Evolutionary conservation across 2,113 vertebrate genomes (phyloP).

Genomic region (Rhea americana): DNA sequence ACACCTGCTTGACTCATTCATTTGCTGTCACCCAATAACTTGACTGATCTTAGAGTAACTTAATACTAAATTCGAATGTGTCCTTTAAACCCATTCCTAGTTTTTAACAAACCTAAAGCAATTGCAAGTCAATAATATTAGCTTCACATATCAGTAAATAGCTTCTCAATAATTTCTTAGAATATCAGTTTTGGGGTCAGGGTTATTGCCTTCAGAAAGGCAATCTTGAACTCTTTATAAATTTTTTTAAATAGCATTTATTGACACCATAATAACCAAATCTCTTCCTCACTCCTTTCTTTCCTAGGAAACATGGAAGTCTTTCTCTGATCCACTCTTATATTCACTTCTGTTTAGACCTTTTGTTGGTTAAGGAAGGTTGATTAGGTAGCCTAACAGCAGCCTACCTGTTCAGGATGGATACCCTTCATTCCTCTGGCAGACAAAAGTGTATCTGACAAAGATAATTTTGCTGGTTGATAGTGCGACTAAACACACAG

Average conservation of each 20-base stretch:
- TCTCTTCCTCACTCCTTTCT: neutral
- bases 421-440: neutral
- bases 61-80: neutral
- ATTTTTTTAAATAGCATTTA: neutral
- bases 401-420: neutral
- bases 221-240: neutral
- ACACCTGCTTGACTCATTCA: neutral
- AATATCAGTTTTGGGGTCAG: neutral
- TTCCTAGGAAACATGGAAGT: neutral
- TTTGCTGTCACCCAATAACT: neutral
- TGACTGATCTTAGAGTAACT: neutral
- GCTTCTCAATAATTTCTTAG: neutral
- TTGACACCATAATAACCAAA: neutral
- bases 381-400: neutral
- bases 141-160: neutral
- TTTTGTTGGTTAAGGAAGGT: neutral
- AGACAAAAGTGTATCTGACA: neutral
- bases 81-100: neutral
- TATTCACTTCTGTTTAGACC: neutral
- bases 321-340: neutral
- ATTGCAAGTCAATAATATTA: neutral
- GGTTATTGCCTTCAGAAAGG: constrained; percentile 12
- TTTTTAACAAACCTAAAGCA: neutral
- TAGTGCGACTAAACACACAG: neutral
- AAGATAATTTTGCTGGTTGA: neutral